Conservation (phyloP, 1,140 invertebrate species). For the Trichonephila clavata region DNA sequence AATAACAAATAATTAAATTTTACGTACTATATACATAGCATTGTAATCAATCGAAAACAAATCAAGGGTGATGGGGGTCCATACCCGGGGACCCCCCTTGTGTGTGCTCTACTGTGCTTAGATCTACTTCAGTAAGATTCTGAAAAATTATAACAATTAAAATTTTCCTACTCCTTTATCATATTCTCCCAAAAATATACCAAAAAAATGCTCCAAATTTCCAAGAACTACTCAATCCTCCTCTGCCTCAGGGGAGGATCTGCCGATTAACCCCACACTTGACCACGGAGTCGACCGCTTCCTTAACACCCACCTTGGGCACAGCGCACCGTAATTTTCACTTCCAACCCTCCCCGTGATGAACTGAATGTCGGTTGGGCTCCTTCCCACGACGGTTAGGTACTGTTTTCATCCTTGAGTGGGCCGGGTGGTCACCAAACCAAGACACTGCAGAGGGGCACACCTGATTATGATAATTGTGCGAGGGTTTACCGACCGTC, state of each 20-base stretch:
- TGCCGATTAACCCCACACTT: neutral
- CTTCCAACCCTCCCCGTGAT: neutral
- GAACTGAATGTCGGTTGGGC: neutral
- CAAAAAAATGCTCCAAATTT: too few species aligned
- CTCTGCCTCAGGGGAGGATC: neutral
- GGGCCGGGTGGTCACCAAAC: conserved; percentile 52
- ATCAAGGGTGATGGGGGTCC: too few species aligned
- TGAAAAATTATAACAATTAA: too few species aligned
- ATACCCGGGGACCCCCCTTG: too few species aligned
- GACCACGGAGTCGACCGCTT: neutral
- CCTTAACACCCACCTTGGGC: neutral
- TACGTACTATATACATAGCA: too few species aligned
- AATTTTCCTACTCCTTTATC: too few species aligned
- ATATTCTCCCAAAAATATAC: too few species aligned
- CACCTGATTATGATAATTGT: conserved; percentile 44
- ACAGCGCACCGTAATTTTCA: neutral
- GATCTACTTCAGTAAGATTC: too few species aligned
- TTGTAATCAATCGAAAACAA: too few species aligned
- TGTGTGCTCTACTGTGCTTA: too few species aligned
- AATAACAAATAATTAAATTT: too few species aligned
- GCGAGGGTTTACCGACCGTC: conserved; percentile 59
- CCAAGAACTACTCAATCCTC: too few species aligned
- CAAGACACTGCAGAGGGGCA: conserved; percentile 23
- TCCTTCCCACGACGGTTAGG: neutral
- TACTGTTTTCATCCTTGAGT: conserved; percentile 57